Conservation (phyloP, 2,113 vertebrate species). For the Salvelinus fontinalis region DNA sequence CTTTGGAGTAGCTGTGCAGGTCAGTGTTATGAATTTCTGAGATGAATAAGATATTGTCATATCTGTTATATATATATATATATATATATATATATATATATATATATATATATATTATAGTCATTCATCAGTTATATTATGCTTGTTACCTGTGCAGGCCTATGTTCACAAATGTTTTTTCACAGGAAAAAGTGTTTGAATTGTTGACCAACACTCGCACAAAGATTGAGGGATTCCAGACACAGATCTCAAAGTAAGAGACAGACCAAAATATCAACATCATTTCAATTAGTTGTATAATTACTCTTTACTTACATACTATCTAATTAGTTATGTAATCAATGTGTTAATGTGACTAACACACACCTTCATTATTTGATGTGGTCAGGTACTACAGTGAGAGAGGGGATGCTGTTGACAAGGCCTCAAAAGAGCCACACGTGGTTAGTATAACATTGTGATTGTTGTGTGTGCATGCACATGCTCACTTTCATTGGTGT, state of each 20-base stretch:
- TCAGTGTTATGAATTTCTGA: conserved; percentile 44
- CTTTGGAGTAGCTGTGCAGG: conserved; percentile 92
- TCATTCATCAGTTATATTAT: background rate
- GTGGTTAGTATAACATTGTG: conserved; percentile 77
- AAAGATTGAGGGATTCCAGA: conserved; percentile 87
- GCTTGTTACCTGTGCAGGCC: background rate
- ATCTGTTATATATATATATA: too few relatives aligned
- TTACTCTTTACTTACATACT: background rate
- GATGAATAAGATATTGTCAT: too few relatives aligned
- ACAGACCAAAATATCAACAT: background rate
- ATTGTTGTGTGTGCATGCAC: conserved; percentile 1
- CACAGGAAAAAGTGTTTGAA: conserved; percentile 90
- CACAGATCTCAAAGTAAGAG: conserved; percentile 86
- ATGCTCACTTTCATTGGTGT: background rate
- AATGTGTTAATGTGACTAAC: background rate
- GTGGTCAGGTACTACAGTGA: conserved; percentile 83
- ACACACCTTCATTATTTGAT: background rate
- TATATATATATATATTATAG: too few relatives aligned
- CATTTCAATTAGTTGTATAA: background rate
- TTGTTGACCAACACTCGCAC: conserved; percentile 83
- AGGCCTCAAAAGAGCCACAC: conserved; percentile 84
- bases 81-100: too few relatives aligned
- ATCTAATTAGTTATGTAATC: background rate
- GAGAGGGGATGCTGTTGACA: conserved; percentile 86
- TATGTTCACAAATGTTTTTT: background rate